Evolutionary conservation across 2,888 invertebrate species (phyloP), one percentile per base, ranked within the genome.

Genomic region (Aleiodes alternator): DNA sequence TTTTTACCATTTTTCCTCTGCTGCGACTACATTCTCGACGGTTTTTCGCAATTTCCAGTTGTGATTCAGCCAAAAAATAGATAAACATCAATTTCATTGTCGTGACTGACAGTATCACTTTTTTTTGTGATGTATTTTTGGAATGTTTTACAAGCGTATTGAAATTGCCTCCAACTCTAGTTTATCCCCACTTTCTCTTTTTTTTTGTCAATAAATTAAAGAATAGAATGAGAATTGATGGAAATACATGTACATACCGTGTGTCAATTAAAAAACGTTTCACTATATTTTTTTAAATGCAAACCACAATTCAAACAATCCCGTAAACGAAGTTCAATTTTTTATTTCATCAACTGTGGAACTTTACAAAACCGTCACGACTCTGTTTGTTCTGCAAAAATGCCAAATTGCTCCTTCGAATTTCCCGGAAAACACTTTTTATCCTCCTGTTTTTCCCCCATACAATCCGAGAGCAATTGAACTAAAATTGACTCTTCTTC

Each of bases 191-290:
- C 12, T 11, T 57, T 57, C 23, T 23, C 23, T 31, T 34, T 12
- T 9, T 9, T 6, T 8, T 57, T 12, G 29, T 12, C n/a, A n/a
- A 57, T 29, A 12, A n/a, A 57, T 12, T 57, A 11, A 34, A 57
- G 29, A 3, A 31, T 29, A 11, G 3, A 29, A 31, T 11, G 16
- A 56, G 31, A 57, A 57, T 9, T 9, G 23, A 11, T 57, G 57
- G 23, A 11, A 12, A 29, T 9, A 29, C 9, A 31, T 12, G 57
- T n/a, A 34, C 57, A 57, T 57, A 12, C 34, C 8, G 29, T 34
- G 57, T 9, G 57, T 57, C 31, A 57, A 57, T 57, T 57, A 57
- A 57, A 57, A 57, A 31, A 31, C 29, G 31, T 57, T 57, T 57
- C 12, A n/a, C n/a, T 31, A 31, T 11, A 31, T 9, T 23, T 38